phyloP scores from a whole-genome alignment of 2,113 vertebrate genomes.

The Halcyon senegalensis region DNA sequence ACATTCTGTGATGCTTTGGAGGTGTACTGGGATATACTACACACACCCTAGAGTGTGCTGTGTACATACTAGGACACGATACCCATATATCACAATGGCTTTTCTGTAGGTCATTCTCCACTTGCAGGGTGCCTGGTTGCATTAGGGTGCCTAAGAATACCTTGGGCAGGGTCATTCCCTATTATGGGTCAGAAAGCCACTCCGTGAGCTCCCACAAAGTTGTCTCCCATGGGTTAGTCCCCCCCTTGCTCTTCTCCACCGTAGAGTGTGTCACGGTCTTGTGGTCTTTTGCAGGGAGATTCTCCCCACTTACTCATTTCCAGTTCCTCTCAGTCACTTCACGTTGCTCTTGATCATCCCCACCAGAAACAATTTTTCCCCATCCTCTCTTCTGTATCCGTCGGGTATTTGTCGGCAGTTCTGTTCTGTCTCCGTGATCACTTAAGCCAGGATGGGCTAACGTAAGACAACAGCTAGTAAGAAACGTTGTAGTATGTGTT shows the following conservation, averaged over 20 bases:
- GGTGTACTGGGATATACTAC: no score
- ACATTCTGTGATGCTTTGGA: no score
- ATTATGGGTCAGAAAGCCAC: not conserved
- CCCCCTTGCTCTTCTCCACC: not conserved
- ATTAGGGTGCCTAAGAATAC: not conserved
- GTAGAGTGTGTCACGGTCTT: accelerated
- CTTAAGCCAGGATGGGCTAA: not conserved
- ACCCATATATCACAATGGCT: accelerated
- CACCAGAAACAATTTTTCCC: not conserved
- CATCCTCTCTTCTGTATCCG: not conserved
- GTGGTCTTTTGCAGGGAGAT: not conserved
- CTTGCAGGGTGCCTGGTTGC: not conserved
- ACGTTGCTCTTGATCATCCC: not conserved
- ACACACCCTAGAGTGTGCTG: no score
- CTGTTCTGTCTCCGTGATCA: not conserved
- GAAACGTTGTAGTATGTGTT: not conserved
- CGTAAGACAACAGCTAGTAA: not conserved
- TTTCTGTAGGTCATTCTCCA: not conserved
- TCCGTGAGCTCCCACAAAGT: accelerated
- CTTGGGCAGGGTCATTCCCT: not conserved
- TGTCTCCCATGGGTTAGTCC: not conserved
- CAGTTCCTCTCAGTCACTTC: not conserved
- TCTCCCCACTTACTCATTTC: not conserved
- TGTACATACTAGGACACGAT: not conserved
- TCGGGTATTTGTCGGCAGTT: not conserved